These are phyloP conservation scores for Myotis brandtii DNA, from an alignment of 2,113 vertebrate genomes.

Conservation along the genomic window DNA sequence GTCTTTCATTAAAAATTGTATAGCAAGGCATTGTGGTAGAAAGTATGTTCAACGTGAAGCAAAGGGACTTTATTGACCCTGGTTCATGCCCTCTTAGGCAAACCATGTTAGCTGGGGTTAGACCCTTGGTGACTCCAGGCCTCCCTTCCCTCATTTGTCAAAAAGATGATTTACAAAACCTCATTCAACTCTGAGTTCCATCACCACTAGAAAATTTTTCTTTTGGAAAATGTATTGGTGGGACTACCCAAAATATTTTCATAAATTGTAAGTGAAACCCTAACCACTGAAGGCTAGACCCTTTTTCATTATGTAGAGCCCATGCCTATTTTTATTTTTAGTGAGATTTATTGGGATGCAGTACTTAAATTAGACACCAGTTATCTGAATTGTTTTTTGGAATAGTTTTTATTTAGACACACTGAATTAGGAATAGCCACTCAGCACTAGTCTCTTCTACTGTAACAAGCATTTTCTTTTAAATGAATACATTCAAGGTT, in stretches of 20 bases:
- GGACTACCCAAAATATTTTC: background rate
- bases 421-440: background rate
- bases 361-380: background rate
- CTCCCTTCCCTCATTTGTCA: background rate
- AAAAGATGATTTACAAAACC: background rate
- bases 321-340: conserved; percentile 26
- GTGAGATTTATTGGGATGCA: background rate
- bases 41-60: background rate
- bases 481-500: background rate
- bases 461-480: background rate
- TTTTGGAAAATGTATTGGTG: background rate
- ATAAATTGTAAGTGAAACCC: background rate
- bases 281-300: background rate
- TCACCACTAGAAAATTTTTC: conserved; percentile 4
- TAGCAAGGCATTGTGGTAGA: background rate
- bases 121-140: background rate
- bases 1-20: background rate
- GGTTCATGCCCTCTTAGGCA: background rate
- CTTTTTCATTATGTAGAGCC: background rate
- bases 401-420: background rate
- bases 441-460: background rate
- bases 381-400: background rate
- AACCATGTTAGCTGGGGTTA: background rate
- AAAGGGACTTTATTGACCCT: background rate
- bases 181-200: background rate